Evolutionary conservation across 2,797 vertebrate species (phyloP).

Genomic region (Jordanella pulchra): DNA sequence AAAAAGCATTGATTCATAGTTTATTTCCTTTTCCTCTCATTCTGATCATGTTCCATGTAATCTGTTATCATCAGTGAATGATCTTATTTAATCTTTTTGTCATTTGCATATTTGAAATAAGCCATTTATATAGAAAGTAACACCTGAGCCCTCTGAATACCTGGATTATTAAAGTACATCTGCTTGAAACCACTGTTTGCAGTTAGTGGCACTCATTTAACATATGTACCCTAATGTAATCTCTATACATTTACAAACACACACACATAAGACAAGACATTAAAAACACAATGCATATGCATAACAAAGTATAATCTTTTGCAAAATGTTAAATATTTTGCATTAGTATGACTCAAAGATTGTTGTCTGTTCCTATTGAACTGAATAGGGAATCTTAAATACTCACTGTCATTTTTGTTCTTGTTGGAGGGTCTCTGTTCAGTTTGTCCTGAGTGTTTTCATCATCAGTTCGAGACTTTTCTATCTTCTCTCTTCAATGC

Average conservation of each 20-base stretch:
- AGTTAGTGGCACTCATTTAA: slow-evolving; percentile 24
- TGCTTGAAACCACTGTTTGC: slow-evolving; percentile 14
- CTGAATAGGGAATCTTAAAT: slow-evolving; percentile 15
- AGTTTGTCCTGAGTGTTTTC: slow-evolving; percentile 48
- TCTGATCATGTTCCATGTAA: too few relatives aligned
- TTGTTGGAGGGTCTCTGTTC: slow-evolving; percentile 51
- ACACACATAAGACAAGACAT: neutral
- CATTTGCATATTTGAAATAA: too few relatives aligned
- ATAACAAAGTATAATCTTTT: neutral
- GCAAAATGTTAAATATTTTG: neutral
- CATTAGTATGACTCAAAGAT: neutral
- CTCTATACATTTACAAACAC: slow-evolving; percentile 13
- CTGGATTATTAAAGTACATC: neutral
- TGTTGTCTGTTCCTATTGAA: neutral
- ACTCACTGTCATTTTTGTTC: slow-evolving; percentile 79
- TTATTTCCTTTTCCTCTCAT: too few relatives aligned
- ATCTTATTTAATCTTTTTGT: too few relatives aligned
- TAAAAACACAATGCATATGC: neutral
- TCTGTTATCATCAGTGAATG: too few relatives aligned
- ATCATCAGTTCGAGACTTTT: slow-evolving; percentile 41
- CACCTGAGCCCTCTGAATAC: slow-evolving; percentile 17
- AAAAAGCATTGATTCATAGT: too few relatives aligned
- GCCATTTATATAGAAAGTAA: slow-evolving; percentile 33
- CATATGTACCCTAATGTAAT: slow-evolving; percentile 17
- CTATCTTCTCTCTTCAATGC: slow-evolving; percentile 27